Conservation (phyloP, 2,797 vertebrate species). For the Myotis pilosus region DNA sequence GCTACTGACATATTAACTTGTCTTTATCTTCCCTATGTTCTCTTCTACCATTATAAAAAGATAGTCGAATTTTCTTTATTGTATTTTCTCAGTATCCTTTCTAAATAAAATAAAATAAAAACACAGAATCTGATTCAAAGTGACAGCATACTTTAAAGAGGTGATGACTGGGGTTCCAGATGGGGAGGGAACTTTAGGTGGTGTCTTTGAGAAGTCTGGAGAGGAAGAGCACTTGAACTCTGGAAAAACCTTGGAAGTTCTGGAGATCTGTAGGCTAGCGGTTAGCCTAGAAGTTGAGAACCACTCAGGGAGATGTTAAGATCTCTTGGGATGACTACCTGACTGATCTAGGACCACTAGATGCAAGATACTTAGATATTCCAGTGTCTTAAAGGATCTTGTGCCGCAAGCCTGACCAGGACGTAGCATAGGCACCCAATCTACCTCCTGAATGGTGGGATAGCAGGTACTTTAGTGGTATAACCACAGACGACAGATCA, state of each 20-base stretch:
- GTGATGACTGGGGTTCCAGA: neutral
- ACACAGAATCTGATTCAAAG: neutral
- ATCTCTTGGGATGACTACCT: neutral
- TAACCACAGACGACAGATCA: neutral
- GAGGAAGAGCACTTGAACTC: neutral
- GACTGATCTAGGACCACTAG: neutral
- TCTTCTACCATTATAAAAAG: neutral
- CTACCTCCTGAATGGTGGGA: neutral
- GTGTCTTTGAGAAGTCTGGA: neutral
- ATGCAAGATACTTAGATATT: neutral
- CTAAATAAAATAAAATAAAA: neutral
- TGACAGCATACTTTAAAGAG: neutral
- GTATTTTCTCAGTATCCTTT: neutral
- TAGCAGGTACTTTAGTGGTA: fast-evolving
- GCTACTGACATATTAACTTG: neutral
- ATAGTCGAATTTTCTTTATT: neutral
- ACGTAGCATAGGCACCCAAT: neutral
- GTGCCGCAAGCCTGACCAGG: neutral
- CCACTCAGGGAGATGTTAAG: neutral
- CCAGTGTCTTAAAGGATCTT: neutral
- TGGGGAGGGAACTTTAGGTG: neutral
- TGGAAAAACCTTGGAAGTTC: neutral
- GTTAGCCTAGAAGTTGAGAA: neutral
- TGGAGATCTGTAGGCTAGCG: neutral
- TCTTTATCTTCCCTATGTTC: neutral